These are phyloP conservation scores for Manacus vitellinus DNA, from an alignment of 2,113 vertebrate genomes.

Conservation along the genomic window DNA sequence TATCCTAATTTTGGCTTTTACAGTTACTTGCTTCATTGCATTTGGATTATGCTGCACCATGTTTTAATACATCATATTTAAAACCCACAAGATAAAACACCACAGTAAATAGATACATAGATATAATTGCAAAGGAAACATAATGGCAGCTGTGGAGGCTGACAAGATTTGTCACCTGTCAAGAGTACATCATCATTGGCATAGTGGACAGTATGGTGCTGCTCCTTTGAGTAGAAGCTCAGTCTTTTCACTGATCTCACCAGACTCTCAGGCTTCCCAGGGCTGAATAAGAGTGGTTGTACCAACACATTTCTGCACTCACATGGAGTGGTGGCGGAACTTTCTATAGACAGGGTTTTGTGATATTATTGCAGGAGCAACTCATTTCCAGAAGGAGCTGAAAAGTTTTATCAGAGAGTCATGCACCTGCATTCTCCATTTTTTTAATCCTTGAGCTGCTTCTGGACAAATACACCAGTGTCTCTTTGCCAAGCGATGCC, in stretches of 20 bases:
- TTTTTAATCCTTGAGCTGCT: not conserved
- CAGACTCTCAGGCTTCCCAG: not conserved
- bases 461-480: not conserved
- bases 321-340: not conserved
- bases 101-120: not conserved
- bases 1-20: conserved; percentile 44
- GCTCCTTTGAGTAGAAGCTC: not conserved
- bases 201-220: not conserved
- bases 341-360: not conserved
- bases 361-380: not conserved
- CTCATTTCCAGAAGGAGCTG: not conserved
- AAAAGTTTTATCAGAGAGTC: not conserved
- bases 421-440: not conserved
- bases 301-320: not conserved
- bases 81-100: not conserved
- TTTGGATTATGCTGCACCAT: not conserved
- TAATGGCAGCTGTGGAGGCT: not conserved
- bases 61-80: not conserved
- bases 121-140: not conserved
- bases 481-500: not conserved
- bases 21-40: conserved; percentile 24
- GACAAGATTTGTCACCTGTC: not conserved
- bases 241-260: not conserved
- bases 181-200: not conserved
- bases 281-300: not conserved